Conservation (phyloP, 2,797 vertebrate species). For the Melanotaenia trifasciata region DNA sequence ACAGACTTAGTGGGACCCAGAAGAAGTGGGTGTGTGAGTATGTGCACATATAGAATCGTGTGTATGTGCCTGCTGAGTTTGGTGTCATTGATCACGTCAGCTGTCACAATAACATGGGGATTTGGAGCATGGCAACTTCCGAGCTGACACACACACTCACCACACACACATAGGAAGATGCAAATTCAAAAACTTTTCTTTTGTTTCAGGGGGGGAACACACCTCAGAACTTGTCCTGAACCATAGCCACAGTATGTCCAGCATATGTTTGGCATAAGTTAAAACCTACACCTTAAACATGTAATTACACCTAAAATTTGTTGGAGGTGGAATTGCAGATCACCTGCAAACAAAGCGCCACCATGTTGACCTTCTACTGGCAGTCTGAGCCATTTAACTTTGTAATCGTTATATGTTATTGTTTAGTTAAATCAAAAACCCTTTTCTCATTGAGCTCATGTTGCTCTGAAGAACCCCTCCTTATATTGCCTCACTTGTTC, state of each 20-base stretch:
- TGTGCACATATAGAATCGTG: background rate
- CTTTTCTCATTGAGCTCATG: background rate
- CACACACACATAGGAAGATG: background rate
- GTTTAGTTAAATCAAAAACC: background rate
- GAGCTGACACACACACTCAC: slow-evolving; percentile 28
- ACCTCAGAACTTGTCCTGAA: background rate
- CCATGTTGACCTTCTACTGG: background rate
- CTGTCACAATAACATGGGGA: slow-evolving; percentile 51
- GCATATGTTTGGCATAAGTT: background rate
- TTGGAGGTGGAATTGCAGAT: too few relatives aligned
- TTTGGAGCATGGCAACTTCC: slow-evolving; percentile 51
- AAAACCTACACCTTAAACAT: background rate
- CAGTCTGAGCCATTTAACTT: background rate
- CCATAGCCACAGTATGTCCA: background rate
- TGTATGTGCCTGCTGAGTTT: slow-evolving; percentile 40
- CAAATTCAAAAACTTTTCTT: background rate
- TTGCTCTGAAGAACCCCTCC: background rate
- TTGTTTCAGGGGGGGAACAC: background rate
- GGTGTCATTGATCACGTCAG: slow-evolving; percentile 56
- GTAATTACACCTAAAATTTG: background rate
- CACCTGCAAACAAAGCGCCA: too few relatives aligned
- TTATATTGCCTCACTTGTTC: background rate
- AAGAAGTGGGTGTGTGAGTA: slow-evolving; percentile 22
- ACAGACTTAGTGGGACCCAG: slow-evolving; percentile 47
- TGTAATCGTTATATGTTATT: too few relatives aligned